phyloP scores from a whole-genome alignment of 2,888 invertebrate species.

The Dryobota labecula region DNA sequence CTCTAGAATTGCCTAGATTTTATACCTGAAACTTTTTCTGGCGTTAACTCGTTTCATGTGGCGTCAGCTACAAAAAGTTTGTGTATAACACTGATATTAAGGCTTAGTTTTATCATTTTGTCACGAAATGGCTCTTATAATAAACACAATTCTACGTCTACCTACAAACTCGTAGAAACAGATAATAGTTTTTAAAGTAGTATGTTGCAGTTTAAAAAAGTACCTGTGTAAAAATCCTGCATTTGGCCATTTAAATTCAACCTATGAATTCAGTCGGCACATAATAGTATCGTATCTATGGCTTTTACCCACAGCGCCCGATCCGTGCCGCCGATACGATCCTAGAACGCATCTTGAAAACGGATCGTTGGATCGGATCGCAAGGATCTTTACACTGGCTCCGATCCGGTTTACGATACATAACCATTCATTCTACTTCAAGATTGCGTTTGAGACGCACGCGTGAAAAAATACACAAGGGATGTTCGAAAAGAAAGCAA shows the following conservation, averaged over 20 bases:
- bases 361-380: too few relatives aligned
- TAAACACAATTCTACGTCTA: background rate
- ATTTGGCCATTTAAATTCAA: background rate
- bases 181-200: background rate
- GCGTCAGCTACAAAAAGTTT: constrained; percentile 32
- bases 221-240: background rate
- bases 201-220: background rate
- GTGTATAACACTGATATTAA: constrained; percentile 10
- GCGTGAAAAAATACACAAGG: too few relatives aligned
- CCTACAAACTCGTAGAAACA: background rate
- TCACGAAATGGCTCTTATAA: background rate
- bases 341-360: too few relatives aligned
- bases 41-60: constrained; percentile 8
- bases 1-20: constrained; percentile 16
- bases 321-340: too few relatives aligned
- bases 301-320: too few relatives aligned
- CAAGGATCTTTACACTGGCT: too few relatives aligned
- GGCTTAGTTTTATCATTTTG: constrained; percentile 8
- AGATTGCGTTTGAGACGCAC: too few relatives aligned
- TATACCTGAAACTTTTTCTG: constrained; percentile 27
- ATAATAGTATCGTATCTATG: background rate
- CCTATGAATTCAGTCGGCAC: background rate
- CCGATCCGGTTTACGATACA: too few relatives aligned
- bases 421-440: too few relatives aligned
- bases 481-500: too few relatives aligned